Base-by-base conservation (phyloP, 2,113 vertebrate species). In the Peucedramus taeniatus region DNA sequence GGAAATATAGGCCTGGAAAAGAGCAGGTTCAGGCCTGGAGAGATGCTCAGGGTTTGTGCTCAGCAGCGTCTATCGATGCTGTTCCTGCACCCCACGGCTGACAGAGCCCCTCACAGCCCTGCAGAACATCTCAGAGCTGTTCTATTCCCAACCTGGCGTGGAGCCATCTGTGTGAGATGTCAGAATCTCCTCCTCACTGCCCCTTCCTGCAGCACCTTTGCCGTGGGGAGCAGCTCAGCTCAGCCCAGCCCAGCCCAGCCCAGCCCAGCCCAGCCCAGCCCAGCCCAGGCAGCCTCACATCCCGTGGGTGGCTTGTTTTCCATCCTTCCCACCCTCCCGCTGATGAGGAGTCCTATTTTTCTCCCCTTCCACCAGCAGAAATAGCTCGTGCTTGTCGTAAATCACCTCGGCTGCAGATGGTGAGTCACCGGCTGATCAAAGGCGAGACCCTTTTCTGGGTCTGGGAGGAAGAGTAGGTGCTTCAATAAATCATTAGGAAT, bases 361-460 rank as follows among this genome's bases (percentile, higher is more conserved):
- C 85, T 96, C 92, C 71, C 65, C 21, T 94, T 87, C 84, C 66
- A 27, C 35, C 81, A 19, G 45, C 93, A 96, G 94, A 96, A 95
- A 97, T 96, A 96, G 84, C 91, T 96, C 61, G 7, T 9, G 7
- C 61, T 72, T 93, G 87, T 96, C 45, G 10, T 83, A 94, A 95
- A 97, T 96, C 95, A 80, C 94, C 93, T 87, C 45, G 40, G 91
- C 86, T 92, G 83, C 87, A 68, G 94, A 96, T 93, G 83, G 89
- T 96, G 96, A 97, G 91, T 97, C 96, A 97, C 87, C 11, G 68
- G 93, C 35, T 93, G 94, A 96, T 96, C 95, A 95, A 93, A 97
- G 96, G 84, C 78, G 31, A 79, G 89, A 89, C 89, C 93, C 89
- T 94, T 90, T 85, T 66, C 89, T 87, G 66, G 93, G 78, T 15